Conservation (phyloP, 2,113 vertebrate genomes). For the Perccottus glenii region DNA sequence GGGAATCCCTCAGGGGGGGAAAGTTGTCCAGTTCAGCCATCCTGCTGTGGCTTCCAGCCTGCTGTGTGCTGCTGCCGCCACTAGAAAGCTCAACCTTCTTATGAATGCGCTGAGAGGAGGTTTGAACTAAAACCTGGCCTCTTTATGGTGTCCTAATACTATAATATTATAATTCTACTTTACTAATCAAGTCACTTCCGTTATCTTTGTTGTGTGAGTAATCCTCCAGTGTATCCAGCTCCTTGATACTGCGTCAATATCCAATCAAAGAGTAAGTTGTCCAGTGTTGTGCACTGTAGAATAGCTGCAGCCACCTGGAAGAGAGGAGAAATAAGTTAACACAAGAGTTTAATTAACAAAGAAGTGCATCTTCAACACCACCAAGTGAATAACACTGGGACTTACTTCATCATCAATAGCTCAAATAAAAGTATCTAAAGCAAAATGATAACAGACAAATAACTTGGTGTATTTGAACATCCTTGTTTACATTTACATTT, state of each 20-base stretch:
- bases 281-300: constrained; percentile 8
- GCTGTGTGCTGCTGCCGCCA: constrained; percentile 36
- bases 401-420: too few species aligned
- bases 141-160: neutral
- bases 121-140: neutral
- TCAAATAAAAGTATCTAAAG: too few species aligned
- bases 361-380: neutral
- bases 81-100: constrained; percentile 19
- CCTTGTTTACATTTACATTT: too few species aligned
- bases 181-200: constrained; percentile 13
- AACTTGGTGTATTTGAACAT: too few species aligned
- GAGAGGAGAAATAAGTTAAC: constrained; percentile 41
- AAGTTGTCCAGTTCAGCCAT: constrained; percentile 86
- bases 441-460: too few species aligned
- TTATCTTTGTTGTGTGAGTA: constrained; percentile 17
- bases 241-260: constrained; percentile 24
- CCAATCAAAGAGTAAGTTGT: constrained; percentile 30
- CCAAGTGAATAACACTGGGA: neutral
- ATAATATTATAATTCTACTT: too few species aligned
- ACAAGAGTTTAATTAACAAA: neutral
- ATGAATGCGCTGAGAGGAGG: neutral
- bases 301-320: constrained; percentile 57
- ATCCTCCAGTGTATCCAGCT: constrained; percentile 17
- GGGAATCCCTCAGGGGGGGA: constrained; percentile 63
- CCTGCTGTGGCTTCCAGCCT: constrained; percentile 42